Percentiles rank a stretch among this genome's conserved stretches.
Conservation (phyloP, 2,797 vertebrate genomes). For the Okamejei kenojei region DNA sequence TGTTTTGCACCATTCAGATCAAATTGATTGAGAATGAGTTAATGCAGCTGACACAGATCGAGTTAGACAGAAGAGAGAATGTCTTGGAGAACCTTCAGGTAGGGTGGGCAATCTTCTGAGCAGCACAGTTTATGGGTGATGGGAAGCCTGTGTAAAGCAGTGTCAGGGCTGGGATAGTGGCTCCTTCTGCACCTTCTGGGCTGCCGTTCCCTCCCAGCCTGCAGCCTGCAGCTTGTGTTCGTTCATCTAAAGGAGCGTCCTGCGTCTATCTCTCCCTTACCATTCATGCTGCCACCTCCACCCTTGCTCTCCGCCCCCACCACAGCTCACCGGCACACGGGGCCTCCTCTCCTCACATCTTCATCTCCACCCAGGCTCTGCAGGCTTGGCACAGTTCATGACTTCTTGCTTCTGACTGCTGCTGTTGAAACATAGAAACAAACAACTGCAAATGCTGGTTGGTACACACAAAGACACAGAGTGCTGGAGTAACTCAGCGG, state of each 20-base stretch:
- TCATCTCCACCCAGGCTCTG: neutral
- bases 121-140: neutral
- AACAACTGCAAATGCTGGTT: too few species aligned
- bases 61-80: slow-evolving; percentile 88
- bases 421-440: too few species aligned
- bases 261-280: too few species aligned
- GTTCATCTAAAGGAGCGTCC: neutral
- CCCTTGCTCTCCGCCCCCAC: neutral
- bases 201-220: neutral
- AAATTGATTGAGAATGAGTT: slow-evolving; percentile 94
- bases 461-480: too few species aligned
- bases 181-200: neutral
- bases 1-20: slow-evolving; percentile 71
- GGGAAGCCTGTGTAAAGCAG: neutral
- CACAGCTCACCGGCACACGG: neutral
- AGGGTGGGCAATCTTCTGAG: slow-evolving; percentile 46
- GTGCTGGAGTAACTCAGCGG: too few species aligned
- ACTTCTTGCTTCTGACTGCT: neutral
- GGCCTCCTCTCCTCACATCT: neutral
- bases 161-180: neutral
- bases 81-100: slow-evolving; percentile 91
- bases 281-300: neutral
- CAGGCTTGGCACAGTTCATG: neutral
- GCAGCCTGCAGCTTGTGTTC: neutral
- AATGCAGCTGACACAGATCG: slow-evolving; percentile 96